phyloP scores from a whole-genome alignment of 2,113 vertebrate genomes.

The Dasyprocta punctata region DNA sequence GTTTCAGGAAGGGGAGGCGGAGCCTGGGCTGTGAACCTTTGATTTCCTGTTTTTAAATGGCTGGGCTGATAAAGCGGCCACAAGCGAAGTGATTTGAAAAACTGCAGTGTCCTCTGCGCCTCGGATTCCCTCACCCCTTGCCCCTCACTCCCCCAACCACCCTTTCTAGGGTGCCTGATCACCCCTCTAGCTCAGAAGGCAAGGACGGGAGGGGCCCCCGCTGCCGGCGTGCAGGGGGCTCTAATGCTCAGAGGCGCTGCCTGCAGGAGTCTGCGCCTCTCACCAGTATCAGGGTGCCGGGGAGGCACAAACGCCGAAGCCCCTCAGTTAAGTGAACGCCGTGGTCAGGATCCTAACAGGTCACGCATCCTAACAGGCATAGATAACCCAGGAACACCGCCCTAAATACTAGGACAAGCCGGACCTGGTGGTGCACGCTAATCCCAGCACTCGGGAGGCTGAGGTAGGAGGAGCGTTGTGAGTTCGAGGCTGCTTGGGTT shows the following conservation, averaged over 20 bases:
- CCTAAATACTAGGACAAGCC: background rate
- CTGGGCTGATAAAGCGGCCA: background rate
- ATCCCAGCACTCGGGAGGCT: too few species aligned
- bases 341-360: background rate
- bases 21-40: background rate
- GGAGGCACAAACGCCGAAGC: background rate
- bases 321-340: background rate
- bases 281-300: background rate
- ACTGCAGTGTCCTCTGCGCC: background rate
- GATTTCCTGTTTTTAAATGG: constrained; percentile 73
- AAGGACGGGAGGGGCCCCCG: background rate
- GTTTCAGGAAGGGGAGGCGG: constrained; percentile 54
- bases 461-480: too few species aligned
- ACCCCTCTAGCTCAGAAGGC: background rate
- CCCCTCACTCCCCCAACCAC: background rate
- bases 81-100: background rate
- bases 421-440: too few species aligned
- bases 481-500: too few species aligned
- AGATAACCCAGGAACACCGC: background rate
- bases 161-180: background rate
- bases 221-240: too few species aligned
- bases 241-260: background rate
- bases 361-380: background rate
- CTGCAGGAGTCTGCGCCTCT: background rate
- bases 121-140: accelerated